These are phyloP conservation scores for Drosophila ochracea DNA, from an alignment of 2,888 invertebrate species.

Conservation along the genomic window DNA sequence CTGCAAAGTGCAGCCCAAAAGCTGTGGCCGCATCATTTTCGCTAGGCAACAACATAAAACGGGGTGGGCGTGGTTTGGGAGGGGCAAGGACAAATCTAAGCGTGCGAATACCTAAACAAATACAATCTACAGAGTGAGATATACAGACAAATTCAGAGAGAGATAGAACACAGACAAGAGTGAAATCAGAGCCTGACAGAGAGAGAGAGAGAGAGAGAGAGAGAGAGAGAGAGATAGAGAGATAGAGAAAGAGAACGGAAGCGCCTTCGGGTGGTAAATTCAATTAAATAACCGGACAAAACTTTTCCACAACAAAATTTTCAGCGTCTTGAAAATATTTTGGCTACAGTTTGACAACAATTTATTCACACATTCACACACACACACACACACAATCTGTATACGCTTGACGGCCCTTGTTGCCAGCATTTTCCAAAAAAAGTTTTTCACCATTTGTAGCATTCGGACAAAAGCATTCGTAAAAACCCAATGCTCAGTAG, in stretches of 20 bases:
- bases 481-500: slow-evolving; percentile 21
- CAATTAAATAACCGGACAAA: slow-evolving; percentile 77
- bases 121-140: slow-evolving; percentile 21
- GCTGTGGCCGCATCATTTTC: slow-evolving; percentile 62
- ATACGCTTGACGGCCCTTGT: slow-evolving; percentile 5
- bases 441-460: slow-evolving; percentile 57
- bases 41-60: slow-evolving; percentile 14
- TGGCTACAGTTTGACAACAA: slow-evolving; percentile 79
- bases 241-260: background rate
- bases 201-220: background rate
- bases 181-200: background rate
- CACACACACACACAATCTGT: background rate
- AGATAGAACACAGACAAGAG: background rate
- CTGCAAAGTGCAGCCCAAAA: slow-evolving; percentile 52
- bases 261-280: slow-evolving; percentile 77
- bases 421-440: slow-evolving; percentile 44
- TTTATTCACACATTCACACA: slow-evolving; percentile 53
- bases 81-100: slow-evolving; percentile 60
- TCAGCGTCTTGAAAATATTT: slow-evolving; percentile 72
- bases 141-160: slow-evolving; percentile 2
- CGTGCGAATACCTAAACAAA: slow-evolving; percentile 58
- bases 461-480: slow-evolving; percentile 44
- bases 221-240: background rate
- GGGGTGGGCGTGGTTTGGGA: slow-evolving; percentile 10
- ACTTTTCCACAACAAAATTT: slow-evolving; percentile 67